Evolutionary conservation across 2,888 invertebrate genomes (phyloP).

Genomic region (Macrophya annulata): DNA sequence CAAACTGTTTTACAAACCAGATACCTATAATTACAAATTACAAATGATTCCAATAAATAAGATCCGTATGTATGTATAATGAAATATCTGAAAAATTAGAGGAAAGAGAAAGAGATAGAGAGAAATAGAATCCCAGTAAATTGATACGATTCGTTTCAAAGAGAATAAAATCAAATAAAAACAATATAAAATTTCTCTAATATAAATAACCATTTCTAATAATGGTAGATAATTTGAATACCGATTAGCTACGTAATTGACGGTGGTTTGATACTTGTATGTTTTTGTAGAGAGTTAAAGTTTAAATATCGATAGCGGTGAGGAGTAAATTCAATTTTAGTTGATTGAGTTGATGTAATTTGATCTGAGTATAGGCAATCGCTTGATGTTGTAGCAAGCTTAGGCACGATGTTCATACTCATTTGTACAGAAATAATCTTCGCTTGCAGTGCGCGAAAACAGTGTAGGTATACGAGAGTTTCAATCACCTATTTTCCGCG

Average conservation of each 20-base stretch:
- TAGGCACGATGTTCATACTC: not conserved
- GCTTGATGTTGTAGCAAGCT: not conserved
- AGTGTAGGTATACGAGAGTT: not conserved
- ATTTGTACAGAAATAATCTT: not conserved
- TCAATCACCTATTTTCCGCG: not conserved
- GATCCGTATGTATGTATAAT: not conserved
- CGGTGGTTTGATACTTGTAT: constrained; percentile 36
- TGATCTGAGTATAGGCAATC: not conserved
- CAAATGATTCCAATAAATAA: not conserved
- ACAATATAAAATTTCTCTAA: not conserved
- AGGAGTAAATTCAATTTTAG: not conserved
- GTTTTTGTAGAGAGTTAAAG: constrained; percentile 30
- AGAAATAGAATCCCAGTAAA: not conserved
- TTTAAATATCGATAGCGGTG: constrained; percentile 16
- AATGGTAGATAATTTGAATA: constrained; percentile 34
- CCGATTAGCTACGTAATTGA: constrained; percentile 31
- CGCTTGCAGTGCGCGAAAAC: constrained; percentile 12
- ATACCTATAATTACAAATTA: not conserved
- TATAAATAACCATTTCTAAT: constrained; percentile 31
- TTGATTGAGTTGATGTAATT: constrained; percentile 9
- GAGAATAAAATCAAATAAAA: constrained; percentile 7
- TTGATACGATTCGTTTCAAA: not conserved
- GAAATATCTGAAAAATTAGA: not conserved
- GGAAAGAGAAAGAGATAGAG: not conserved
- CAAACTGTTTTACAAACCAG: not conserved